phyloP scores from a whole-genome alignment of 2,888 invertebrate genomes.

The Polyommatus iphigenia region DNA sequence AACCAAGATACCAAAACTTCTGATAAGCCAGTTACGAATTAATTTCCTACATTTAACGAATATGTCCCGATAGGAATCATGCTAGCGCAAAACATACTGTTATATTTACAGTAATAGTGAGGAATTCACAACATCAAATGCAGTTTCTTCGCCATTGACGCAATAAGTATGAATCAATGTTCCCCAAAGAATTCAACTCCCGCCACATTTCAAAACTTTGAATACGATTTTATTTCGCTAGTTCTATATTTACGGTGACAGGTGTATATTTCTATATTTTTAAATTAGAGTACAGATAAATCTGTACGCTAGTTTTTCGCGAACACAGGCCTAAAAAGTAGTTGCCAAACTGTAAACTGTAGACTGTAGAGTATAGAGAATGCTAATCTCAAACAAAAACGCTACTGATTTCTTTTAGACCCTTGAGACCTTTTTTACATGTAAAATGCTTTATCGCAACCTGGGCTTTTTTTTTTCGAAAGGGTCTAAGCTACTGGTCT shows the following conservation, averaged over 20 bases:
- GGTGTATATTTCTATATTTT: background rate
- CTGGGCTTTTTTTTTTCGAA: too few relatives aligned
- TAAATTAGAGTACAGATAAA: background rate
- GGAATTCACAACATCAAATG: constrained; percentile 25
- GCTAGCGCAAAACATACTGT: background rate
- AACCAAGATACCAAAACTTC: background rate
- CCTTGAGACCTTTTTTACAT: too few relatives aligned
- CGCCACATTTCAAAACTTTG: background rate
- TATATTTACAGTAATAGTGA: background rate
- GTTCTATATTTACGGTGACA: background rate
- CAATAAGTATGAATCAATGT: constrained; percentile 14
- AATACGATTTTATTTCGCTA: background rate
- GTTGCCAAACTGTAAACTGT: too few relatives aligned
- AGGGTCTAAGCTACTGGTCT: too few relatives aligned
- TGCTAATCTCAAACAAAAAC: too few relatives aligned
- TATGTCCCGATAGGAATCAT: background rate
- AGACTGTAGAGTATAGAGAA: too few relatives aligned
- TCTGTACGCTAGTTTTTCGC: background rate
- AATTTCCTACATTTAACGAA: background rate
- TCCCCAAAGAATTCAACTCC: constrained; percentile 25
- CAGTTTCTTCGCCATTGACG: constrained; percentile 11
- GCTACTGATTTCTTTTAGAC: too few relatives aligned
- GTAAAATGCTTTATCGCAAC: too few relatives aligned
- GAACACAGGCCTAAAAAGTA: background rate
- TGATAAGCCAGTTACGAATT: too few relatives aligned